A percentile compares a stretch with the other conserved stretches of the same genome.
These are phyloP conservation scores for Protomyctophum bolini DNA, from an alignment of 2,113 vertebrate genomes.

Conservation along the genomic window DNA sequence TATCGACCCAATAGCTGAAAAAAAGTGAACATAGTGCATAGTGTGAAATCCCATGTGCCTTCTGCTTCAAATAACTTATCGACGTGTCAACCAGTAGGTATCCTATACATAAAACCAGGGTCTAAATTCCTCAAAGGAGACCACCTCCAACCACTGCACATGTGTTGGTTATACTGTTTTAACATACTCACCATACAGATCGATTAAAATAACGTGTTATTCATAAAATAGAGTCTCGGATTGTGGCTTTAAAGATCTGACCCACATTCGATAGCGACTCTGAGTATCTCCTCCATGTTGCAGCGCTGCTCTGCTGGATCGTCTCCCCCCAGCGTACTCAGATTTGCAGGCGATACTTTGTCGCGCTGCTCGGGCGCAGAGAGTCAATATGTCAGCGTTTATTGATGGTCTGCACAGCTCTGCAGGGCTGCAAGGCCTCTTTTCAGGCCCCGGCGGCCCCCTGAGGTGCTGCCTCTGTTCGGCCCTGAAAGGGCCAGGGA, in stretches of 20 bases:
- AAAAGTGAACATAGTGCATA: too few relatives aligned
- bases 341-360: slow-evolving; percentile 85
- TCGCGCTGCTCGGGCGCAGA: slow-evolving; percentile 77
- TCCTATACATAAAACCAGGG: too few relatives aligned
- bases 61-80: too few relatives aligned
- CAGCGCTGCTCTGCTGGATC: slow-evolving; percentile 59
- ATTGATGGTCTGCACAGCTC: slow-evolving; percentile 85
- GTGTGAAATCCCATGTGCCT: too few relatives aligned
- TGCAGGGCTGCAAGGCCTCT: slow-evolving; percentile 77
- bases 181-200: too few relatives aligned
- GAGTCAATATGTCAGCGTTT: slow-evolving; percentile 83
- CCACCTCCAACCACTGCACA: too few relatives aligned
- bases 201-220: too few relatives aligned
- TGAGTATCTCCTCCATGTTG: slow-evolving; percentile 43
- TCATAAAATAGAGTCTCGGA: too few relatives aligned
- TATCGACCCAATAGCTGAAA: background rate
- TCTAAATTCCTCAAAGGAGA: too few relatives aligned
- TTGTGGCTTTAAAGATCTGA: background rate
- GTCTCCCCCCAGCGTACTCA: slow-evolving; percentile 70
- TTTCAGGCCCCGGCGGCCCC: slow-evolving; percentile 83
- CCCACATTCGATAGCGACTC: slow-evolving; percentile 36
- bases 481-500: slow-evolving; percentile 71
- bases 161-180: too few relatives aligned
- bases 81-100: too few relatives aligned
- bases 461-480: slow-evolving; percentile 83